phyloP scores from a whole-genome alignment of 1,140 invertebrate species.

The Drosophila saltans region DNA sequence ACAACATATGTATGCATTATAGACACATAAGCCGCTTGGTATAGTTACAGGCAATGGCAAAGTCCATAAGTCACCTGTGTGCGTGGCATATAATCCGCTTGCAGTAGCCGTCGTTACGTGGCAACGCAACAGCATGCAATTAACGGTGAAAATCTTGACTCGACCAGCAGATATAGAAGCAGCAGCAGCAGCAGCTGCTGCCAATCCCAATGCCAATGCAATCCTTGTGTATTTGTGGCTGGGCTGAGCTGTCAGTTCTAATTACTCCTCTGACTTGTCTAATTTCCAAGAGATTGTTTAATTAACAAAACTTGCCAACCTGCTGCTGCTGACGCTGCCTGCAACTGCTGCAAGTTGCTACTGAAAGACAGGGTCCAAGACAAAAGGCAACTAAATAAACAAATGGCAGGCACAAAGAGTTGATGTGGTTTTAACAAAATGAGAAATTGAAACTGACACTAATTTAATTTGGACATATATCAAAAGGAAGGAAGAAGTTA shows the following conservation, averaged over 20 bases:
- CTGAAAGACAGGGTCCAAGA: constrained; percentile 28
- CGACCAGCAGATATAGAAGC: constrained; percentile 2
- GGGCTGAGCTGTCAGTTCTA: constrained; percentile 52
- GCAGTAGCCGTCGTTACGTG: constrained; percentile 25
- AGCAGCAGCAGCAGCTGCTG: background rate
- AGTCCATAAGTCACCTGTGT: constrained; percentile 22
- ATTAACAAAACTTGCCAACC: constrained; percentile 39
- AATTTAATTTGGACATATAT: background rate
- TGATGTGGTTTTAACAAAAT: background rate
- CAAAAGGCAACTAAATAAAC: constrained; percentile 34
- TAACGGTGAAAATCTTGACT: constrained; percentile 55
- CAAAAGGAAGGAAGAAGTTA: background rate
- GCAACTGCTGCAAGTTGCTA: background rate
- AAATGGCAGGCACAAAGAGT: constrained; percentile 3
- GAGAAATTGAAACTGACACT: background rate
- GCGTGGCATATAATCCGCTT: constrained; percentile 42
- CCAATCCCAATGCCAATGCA: background rate
- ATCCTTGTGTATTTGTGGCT: constrained; percentile 22
- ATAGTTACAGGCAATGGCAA: constrained; percentile 29
- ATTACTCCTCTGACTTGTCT: constrained; percentile 57
- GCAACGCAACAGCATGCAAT: constrained; percentile 57
- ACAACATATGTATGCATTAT: background rate
- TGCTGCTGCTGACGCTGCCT: background rate
- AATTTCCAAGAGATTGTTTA: constrained; percentile 62
- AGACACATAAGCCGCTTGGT: constrained; percentile 21